A percentile compares a stretch with the other conserved stretches of the same genome.
These are phyloP conservation scores for Porites rus DNA, from an alignment of 92 coral and sea anemone genomes.

Conservation along the genomic window DNA sequence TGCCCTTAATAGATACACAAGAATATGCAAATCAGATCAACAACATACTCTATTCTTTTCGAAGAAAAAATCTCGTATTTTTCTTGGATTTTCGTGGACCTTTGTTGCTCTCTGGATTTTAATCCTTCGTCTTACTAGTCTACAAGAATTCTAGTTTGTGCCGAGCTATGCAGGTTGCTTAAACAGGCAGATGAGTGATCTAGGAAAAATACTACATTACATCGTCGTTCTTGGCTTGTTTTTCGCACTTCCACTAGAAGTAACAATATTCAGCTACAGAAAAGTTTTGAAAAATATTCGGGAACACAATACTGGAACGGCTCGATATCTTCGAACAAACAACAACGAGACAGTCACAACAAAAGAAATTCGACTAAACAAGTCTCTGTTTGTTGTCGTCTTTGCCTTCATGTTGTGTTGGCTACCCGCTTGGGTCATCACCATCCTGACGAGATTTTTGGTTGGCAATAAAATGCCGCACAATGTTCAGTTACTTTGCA, in stretches of 20 bases:
- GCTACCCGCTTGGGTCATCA: background rate
- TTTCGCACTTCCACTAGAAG: background rate
- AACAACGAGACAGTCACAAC: background rate
- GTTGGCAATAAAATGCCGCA: background rate
- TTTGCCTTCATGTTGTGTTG: slow-evolving; percentile 11
- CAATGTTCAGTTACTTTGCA: background rate
- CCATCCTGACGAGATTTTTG: background rate
- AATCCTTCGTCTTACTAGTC: too few species aligned
- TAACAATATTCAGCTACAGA: background rate
- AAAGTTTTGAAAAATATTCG: background rate
- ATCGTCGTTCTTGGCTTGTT: background rate
- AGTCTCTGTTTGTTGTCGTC: slow-evolving; percentile 4
- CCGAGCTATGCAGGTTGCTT: background rate
- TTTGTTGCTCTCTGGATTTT: too few species aligned
- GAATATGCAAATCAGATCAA: background rate
- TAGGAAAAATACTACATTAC: background rate
- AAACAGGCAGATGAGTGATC: background rate
- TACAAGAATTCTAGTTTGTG: background rate
- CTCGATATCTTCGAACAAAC: background rate
- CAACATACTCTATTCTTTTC: background rate
- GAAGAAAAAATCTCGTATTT: background rate
- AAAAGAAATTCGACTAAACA: background rate
- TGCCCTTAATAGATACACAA: background rate
- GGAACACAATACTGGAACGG: background rate
- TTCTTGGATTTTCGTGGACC: too few species aligned